These are phyloP conservation scores for Margarornis squamiger DNA, from an alignment of 2,797 vertebrate genomes.

Conservation along the genomic window DNA sequence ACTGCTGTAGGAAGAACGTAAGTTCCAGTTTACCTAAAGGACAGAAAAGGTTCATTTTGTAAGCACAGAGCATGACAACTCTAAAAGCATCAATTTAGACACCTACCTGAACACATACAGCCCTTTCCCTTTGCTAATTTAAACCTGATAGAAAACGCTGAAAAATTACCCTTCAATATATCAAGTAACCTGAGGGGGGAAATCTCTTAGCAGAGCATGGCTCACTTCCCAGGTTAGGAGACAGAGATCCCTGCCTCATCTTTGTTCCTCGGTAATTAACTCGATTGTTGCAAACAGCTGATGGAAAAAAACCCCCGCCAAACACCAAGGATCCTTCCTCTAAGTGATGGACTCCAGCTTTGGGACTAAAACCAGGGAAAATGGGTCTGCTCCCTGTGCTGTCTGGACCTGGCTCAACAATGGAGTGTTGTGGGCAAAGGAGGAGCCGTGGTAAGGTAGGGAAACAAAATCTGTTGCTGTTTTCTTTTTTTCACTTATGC, in stretches of 20 bases:
- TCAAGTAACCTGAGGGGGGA: not conserved
- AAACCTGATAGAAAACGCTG: not conserved
- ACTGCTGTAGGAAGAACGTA: not conserved
- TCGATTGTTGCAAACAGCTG: not conserved
- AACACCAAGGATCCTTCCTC: not conserved
- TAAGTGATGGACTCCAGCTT: not conserved
- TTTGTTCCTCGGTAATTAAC: not conserved
- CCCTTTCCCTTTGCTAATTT: not conserved
- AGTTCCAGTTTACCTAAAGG: not conserved
- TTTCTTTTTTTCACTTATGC: not conserved
- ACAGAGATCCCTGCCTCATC: not conserved
- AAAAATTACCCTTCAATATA: not conserved
- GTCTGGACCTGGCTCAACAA: not conserved
- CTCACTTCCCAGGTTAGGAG: not conserved
- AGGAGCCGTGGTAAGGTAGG: not conserved
- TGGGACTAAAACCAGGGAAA: not conserved
- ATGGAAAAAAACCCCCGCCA: not conserved
- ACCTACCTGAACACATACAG: not conserved
- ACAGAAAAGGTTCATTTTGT: not conserved
- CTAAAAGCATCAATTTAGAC: not conserved
- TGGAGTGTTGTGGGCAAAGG: not conserved
- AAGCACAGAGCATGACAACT: not conserved
- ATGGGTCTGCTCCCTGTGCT: not conserved
- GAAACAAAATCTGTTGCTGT: not conserved
- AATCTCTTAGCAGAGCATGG: rapidly evolving